These are phyloP conservation scores for Psephotus haematonotus DNA, from an alignment of 2,113 vertebrate genomes.

Conservation along the genomic window DNA sequence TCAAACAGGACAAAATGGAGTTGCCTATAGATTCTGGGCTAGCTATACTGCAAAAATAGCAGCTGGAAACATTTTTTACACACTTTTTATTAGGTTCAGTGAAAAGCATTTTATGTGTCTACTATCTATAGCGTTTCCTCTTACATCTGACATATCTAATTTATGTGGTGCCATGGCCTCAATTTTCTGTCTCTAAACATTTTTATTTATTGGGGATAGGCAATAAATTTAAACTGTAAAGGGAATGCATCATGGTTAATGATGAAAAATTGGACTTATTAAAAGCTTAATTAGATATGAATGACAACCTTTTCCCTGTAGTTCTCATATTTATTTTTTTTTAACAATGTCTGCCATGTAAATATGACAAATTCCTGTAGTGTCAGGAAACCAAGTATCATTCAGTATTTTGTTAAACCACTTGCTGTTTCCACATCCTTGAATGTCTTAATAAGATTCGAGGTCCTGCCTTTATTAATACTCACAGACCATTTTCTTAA, in stretches of 20 bases:
- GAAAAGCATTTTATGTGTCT: neutral
- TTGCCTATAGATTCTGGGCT: neutral
- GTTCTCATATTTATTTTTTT: neutral
- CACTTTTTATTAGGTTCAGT: neutral
- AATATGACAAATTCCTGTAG: neutral
- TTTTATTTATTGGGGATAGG: neutral
- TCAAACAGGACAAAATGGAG: neutral
- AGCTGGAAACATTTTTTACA: neutral
- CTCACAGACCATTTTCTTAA: neutral
- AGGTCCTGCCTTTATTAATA: neutral
- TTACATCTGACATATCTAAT: neutral
- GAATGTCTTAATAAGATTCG: neutral
- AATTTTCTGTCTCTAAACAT: conserved; percentile 52
- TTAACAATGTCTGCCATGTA: neutral
- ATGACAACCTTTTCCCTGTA: conserved; percentile 7
- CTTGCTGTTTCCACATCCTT: neutral
- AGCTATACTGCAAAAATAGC: neutral
- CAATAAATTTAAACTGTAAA: conserved; percentile 10
- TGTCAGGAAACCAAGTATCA: neutral
- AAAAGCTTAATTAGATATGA: conserved; percentile 49
- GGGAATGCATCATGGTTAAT: neutral
- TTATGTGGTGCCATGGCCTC: conserved; percentile 24
- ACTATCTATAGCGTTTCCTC: neutral
- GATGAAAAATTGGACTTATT: conserved; percentile 27
- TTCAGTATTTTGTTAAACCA: neutral